phyloP scores from a whole-genome alignment of 2,797 vertebrate species.

The Adelosebastes latens region DNA sequence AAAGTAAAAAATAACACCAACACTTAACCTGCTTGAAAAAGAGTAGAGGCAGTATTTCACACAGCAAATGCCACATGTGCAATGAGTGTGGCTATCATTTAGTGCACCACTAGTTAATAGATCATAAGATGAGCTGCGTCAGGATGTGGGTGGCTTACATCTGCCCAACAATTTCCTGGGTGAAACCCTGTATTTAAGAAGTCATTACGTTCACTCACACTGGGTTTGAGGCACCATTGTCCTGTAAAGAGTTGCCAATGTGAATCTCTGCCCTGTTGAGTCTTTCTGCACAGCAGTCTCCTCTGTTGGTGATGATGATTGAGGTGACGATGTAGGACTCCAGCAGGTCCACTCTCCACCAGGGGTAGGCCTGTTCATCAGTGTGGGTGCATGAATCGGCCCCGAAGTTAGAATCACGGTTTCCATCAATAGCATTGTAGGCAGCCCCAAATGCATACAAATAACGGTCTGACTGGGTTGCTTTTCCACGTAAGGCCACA shows the following conservation, averaged over 20 bases:
- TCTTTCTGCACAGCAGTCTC: slow-evolving; percentile 19
- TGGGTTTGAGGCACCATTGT: slow-evolving; percentile 43
- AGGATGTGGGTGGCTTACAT: not conserved
- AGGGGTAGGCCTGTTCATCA: rapidly evolving
- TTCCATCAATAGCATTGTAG: slow-evolving; percentile 50
- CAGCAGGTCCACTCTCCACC: slow-evolving; percentile 61
- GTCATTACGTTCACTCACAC: slow-evolving; percentile 29
- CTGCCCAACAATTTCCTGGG: not conserved
- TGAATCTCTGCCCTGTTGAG: slow-evolving; percentile 54
- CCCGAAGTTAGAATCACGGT: rapidly evolving
- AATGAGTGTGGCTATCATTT: not conserved
- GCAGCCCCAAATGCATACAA: rapidly evolving
- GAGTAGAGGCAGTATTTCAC: not conserved
- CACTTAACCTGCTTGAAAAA: too few species aligned
- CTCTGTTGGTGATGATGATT: slow-evolving; percentile 64
- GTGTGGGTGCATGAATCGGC: slow-evolving; percentile 14
- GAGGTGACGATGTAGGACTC: slow-evolving; percentile 56
- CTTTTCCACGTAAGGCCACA: slow-evolving; percentile 54
- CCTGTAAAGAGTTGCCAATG: slow-evolving; percentile 44
- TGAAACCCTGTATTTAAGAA: not conserved
- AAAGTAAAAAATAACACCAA: not conserved
- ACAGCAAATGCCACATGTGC: not conserved
- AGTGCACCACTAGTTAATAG: not conserved
- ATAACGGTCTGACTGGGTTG: not conserved
- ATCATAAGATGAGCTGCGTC: not conserved